Base-by-base conservation (phyloP, 2,113 vertebrate species). In the Sturnira hondurensis region DNA sequence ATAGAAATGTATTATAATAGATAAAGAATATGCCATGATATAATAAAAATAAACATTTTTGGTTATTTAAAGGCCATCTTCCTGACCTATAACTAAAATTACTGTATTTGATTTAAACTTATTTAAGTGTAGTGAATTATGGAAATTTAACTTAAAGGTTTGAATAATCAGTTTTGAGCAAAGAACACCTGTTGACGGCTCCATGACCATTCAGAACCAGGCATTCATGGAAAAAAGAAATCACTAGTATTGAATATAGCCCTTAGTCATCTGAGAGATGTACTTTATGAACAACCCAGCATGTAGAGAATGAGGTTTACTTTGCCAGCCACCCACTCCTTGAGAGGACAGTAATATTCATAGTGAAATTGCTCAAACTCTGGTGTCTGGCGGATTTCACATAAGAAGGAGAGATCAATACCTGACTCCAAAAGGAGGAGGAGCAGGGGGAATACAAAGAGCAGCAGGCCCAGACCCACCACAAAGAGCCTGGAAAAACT, bases 281-380 rank as follows among this genome's bases (percentile, higher is more conserved):
- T 93, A 68, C 9, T 97, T 99, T 98, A 99, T 96, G 99, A 99
- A 88, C 98, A 99, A 97, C 99, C 99, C 85, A 99, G 97, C 96
- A 99, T 98, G 97, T 99, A 99, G 98, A 98, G 93, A 94, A 99
- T 97, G 93, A 98, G 98, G 97, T 98, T 99, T 97, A 99, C 97
- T 98, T 99, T 99, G 97, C 99, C 99, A 96, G 99, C 98, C 95
- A 99, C 96, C 99, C 99, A 99, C 97, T 99, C 99, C 76, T 99
- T 99, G 67, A 99, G 98, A 0, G 99, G 99, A 97, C 99, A 99
- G 98, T 99, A 99, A 98, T 99, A 99, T 78, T 99, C 99, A 86
- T 99, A 98, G 97, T 99, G 99, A 98, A 99, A 99, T 98, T 99
- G 99, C 99, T 99, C 99, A 96, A 99, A 99, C 98, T 99, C 99